A percentile compares a stretch with the other conserved stretches of the same genome.
These are phyloP conservation scores for Aix galericulata DNA, from an alignment of 2,113 vertebrate species.

Conservation along the genomic window DNA sequence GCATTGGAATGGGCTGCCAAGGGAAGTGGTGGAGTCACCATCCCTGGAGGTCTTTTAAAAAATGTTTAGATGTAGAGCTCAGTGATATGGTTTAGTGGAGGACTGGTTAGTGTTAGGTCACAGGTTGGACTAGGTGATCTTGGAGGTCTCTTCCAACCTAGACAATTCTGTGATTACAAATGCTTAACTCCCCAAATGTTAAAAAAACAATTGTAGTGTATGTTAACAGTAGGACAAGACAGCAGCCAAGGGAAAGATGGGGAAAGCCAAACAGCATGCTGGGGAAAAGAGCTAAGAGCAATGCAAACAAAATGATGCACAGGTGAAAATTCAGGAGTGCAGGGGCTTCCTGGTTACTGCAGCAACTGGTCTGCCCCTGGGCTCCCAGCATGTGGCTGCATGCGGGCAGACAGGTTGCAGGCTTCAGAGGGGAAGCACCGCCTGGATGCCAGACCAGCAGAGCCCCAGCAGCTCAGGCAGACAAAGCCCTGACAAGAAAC, in stretches of 20 bases:
- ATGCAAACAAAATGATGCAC: not conserved
- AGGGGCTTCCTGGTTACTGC: not conserved
- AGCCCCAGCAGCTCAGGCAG: not conserved
- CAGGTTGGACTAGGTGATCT: too few species aligned
- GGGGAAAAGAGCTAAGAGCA: not conserved
- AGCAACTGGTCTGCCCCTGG: not conserved
- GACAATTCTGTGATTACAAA: not conserved
- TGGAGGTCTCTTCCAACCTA: too few species aligned
- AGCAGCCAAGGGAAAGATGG: not conserved
- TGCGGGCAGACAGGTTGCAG: not conserved
- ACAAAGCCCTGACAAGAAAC: not conserved
- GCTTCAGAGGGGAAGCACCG: not conserved
- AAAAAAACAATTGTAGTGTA: not conserved
- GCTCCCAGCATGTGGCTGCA: not conserved
- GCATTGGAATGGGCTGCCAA: too few species aligned
- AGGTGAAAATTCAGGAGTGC: not conserved
- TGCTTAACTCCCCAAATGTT: not conserved
- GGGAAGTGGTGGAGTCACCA: too few species aligned
- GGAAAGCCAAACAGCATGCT: not conserved
- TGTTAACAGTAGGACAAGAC: not conserved
- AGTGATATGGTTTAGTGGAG: too few species aligned
- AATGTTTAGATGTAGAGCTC: too few species aligned
- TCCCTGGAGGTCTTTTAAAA: too few species aligned
- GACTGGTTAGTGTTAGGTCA: too few species aligned
- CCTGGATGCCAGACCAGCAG: not conserved